A percentile compares a stretch with the other conserved stretches of the same genome.
Evolutionary conservation across 1,140 invertebrate species (phyloP).

Genomic region (Harlomillsia oculata): DNA sequence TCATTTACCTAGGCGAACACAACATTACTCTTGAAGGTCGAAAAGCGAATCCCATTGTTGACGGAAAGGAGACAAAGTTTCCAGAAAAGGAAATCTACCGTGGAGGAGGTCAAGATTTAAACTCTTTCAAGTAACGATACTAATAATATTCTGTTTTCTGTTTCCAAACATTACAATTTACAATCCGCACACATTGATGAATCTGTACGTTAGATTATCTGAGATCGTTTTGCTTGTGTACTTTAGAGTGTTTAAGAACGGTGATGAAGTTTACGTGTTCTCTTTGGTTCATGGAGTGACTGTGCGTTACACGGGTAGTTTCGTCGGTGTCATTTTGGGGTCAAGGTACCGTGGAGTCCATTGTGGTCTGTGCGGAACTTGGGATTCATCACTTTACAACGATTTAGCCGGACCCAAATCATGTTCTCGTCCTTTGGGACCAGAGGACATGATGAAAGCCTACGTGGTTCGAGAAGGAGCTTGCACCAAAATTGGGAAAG

Average conservation of each 20-base stretch:
- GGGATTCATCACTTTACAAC: constrained; percentile 25
- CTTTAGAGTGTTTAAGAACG: constrained; percentile 23
- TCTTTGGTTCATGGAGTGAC: constrained; percentile 2
- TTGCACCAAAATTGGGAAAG: constrained; percentile 5
- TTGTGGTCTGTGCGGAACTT: constrained; percentile 33
- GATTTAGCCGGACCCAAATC: constrained; percentile 19
- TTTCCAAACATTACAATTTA: background rate
- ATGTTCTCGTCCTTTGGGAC: constrained; percentile 8
- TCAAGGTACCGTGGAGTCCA: constrained; percentile 23
- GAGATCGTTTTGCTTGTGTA: background rate
- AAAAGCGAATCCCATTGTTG: background rate
- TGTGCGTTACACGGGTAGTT: constrained; percentile 28
- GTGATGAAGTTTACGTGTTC: constrained; percentile 12
- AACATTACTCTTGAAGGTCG: constrained; percentile 13
- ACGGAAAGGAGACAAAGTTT: constrained; percentile 3
- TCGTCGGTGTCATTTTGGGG: constrained; percentile 17
- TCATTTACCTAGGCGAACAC: constrained; percentile 26
- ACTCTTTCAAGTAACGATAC: background rate
- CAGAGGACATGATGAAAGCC: constrained; percentile 12
- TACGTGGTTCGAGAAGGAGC: constrained; percentile 17
- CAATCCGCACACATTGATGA: too few species aligned
- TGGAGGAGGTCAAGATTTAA: background rate
- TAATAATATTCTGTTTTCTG: background rate
- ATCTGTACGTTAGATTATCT: background rate
- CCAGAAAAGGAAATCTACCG: background rate